phyloP scores from a whole-genome alignment of 2,888 invertebrate species.

The Euzophera pinguis region DNA sequence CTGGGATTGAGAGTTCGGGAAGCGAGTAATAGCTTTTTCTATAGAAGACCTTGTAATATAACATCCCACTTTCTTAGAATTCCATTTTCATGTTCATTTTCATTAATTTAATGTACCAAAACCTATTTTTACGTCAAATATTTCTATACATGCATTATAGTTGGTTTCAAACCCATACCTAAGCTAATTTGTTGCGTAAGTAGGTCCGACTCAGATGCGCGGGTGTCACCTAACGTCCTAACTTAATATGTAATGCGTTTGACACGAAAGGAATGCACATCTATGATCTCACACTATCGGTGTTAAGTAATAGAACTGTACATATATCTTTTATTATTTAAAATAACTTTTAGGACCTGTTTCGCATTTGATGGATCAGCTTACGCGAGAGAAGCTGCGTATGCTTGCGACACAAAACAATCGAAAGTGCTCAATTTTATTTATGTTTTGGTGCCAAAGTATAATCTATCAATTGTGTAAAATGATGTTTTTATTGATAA shows the following conservation, averaged over 20 bases:
- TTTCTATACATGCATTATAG: neutral
- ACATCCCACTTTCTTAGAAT: too few relatives aligned
- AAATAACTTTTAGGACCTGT: neutral
- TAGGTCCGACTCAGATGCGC: conserved; percentile 45
- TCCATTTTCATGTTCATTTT: too few relatives aligned
- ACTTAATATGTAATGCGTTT: conserved; percentile 45
- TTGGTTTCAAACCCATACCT: conserved; percentile 24
- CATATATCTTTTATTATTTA: neutral
- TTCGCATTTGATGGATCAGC: conserved; percentile 1
- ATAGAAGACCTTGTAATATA: too few relatives aligned
- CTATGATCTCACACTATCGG: conserved; percentile 29
- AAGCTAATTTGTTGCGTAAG: conserved; percentile 48
- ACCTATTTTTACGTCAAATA: neutral
- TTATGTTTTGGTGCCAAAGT: neutral
- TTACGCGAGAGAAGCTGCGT: neutral
- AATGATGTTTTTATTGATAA: too few relatives aligned
- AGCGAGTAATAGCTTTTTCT: too few relatives aligned
- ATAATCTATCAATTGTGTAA: too few relatives aligned
- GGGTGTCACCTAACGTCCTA: conserved; percentile 41
- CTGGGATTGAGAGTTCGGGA: too few relatives aligned
- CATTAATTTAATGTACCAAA: neutral
- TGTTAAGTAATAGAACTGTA: conserved; percentile 25
- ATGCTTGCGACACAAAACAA: neutral
- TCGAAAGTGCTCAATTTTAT: neutral
- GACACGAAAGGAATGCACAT: conserved; percentile 43